Evolutionary conservation across 2,888 invertebrate genomes (phyloP).

Genomic region (Tenthredo mesomela): DNA sequence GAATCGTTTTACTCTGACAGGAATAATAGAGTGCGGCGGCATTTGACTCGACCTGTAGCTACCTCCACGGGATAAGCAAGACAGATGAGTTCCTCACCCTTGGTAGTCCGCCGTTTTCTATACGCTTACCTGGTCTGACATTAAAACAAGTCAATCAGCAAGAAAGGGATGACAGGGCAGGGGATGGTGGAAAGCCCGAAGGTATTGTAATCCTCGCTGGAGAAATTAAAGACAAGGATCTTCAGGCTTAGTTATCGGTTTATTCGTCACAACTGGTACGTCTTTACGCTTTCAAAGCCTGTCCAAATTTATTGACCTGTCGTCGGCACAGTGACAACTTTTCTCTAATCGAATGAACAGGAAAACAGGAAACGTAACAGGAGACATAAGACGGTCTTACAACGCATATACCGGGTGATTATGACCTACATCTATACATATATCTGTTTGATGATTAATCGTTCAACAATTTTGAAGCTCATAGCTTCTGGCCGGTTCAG

Average conservation of each 20-base stretch:
- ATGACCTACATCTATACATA: too few species aligned
- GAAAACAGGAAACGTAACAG: too few species aligned
- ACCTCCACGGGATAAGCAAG: slow-evolving; percentile 64
- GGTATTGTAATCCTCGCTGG: neutral
- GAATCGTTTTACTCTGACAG: slow-evolving; percentile 65
- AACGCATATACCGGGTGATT: too few species aligned
- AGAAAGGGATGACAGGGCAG: slow-evolving; percentile 31
- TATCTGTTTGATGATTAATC: neutral
- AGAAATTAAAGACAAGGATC: too few species aligned
- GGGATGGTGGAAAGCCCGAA: neutral
- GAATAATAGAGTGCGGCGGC: slow-evolving; percentile 64
- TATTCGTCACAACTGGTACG: too few species aligned
- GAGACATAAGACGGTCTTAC: too few species aligned
- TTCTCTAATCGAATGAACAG: too few species aligned
- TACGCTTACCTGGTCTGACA: slow-evolving; percentile 30
- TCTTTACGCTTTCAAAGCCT: too few species aligned
- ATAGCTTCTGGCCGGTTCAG: neutral
- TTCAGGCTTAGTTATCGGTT: too few species aligned
- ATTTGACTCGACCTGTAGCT: slow-evolving; percentile 63
- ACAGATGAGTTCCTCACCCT: slow-evolving; percentile 63
- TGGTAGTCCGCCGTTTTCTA: slow-evolving; percentile 49
- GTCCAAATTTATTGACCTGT: too few species aligned
- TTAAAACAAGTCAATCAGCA: slow-evolving; percentile 60
- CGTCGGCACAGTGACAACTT: too few species aligned
- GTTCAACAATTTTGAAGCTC: neutral